phyloP scores from a whole-genome alignment of 2,797 vertebrate genomes.

The Dermochelys coriacea region DNA sequence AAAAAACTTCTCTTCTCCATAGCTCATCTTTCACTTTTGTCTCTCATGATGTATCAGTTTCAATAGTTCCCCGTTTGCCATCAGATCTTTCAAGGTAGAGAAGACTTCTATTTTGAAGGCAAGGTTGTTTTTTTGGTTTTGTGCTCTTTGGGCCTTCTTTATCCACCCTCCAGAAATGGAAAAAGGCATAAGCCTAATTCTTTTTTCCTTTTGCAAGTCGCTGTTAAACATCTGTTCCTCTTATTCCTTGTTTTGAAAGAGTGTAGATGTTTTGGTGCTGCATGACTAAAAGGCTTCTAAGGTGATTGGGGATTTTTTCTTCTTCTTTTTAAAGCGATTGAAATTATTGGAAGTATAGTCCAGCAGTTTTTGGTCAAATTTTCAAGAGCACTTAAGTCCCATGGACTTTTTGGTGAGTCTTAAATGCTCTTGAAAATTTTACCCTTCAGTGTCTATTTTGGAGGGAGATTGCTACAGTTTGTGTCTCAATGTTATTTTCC shows the following conservation, averaged over 20 bases:
- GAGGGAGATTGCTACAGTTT: not conserved
- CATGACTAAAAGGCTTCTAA: not conserved
- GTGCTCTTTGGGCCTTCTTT: not conserved
- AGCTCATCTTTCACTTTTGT: slow-evolving; percentile 32
- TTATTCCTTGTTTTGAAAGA: not conserved
- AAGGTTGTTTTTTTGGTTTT: not conserved
- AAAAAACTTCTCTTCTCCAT: slow-evolving; percentile 9
- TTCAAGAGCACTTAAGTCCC: not conserved
- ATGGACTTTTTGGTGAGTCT: fast-evolving
- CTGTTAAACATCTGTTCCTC: not conserved
- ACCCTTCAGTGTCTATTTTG: not conserved
- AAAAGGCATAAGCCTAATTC: fast-evolving
- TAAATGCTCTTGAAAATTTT: not conserved
- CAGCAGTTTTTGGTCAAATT: not conserved
- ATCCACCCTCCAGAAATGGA: not conserved
- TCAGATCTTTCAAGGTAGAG: not conserved
- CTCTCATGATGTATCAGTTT: slow-evolving; percentile 12
- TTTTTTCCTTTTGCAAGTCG: not conserved
- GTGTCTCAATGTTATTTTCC: not conserved
- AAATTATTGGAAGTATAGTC: not conserved
- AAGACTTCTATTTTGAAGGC: not conserved
- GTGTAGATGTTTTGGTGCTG: not conserved
- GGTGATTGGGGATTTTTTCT: not conserved
- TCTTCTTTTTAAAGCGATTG: not conserved
- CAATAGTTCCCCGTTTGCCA: not conserved